phyloP scores from a whole-genome alignment of 2,888 invertebrate species.

The Unio delphinus region DNA sequence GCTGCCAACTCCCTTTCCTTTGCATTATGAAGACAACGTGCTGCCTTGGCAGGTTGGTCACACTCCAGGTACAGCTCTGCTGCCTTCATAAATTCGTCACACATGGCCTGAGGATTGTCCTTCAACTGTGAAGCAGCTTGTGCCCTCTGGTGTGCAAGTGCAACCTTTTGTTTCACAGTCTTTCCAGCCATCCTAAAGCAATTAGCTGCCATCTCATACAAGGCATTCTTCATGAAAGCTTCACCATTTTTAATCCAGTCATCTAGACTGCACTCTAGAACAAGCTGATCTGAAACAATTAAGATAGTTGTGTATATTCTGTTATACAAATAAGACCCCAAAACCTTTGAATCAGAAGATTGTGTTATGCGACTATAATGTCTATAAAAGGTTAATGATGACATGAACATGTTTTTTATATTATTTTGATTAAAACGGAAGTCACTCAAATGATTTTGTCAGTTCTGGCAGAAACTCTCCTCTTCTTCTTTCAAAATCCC shows the following conservation, averaged over 20 bases:
- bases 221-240: constrained; percentile 51
- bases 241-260: constrained; percentile 59
- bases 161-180: constrained; percentile 42
- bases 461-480: too few relatives aligned
- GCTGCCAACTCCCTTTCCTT: constrained; percentile 49
- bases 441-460: too few relatives aligned
- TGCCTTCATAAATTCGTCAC: constrained; percentile 51
- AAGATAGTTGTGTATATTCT: too few relatives aligned
- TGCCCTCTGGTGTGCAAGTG: constrained; percentile 55
- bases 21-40: constrained; percentile 52
- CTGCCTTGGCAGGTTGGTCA: constrained; percentile 37
- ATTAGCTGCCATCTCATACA: constrained; percentile 62
- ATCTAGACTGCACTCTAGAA: constrained; percentile 25
- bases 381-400: too few relatives aligned
- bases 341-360: too few relatives aligned
- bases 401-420: too few relatives aligned
- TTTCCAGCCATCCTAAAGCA: constrained; percentile 53
- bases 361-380: too few relatives aligned
- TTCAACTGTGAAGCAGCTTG: constrained; percentile 42
- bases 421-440: too few relatives aligned
- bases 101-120: constrained; percentile 44
- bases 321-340: too few relatives aligned
- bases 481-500: too few relatives aligned
- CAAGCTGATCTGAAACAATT: constrained; percentile 21
- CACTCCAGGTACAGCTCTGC: constrained; percentile 53